Evolutionary conservation across 2,113 vertebrate genomes (phyloP).

Genomic region (Aegithalos caudatus): DNA sequence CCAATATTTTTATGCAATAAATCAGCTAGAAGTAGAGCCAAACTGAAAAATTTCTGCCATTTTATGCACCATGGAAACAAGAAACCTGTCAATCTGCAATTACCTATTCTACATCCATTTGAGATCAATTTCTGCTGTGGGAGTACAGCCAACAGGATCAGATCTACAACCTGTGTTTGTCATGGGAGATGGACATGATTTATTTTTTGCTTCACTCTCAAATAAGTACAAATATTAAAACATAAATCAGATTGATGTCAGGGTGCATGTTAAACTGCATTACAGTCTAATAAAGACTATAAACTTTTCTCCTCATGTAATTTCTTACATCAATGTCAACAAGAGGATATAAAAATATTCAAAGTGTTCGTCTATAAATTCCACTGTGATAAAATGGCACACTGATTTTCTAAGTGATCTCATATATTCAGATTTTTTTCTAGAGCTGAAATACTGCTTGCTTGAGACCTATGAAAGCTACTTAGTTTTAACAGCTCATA

Average conservation of each 20-base stretch:
- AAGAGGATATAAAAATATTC: conserved; percentile 11
- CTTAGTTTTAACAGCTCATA: background rate
- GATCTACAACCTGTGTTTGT: background rate
- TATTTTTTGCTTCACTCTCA: background rate
- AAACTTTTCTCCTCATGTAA: background rate
- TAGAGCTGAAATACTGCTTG: background rate
- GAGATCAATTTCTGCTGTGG: background rate
- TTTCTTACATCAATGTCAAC: background rate
- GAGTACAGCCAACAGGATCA: background rate
- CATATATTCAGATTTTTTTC: background rate
- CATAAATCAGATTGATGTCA: background rate
- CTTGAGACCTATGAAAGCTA: background rate
- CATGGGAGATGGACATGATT: background rate
- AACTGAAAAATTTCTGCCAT: conserved; percentile 31
- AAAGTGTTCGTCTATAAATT: background rate
- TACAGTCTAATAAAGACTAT: conserved; percentile 10
- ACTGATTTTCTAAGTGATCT: background rate
- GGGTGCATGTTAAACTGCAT: background rate
- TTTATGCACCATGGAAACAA: conserved; percentile 40
- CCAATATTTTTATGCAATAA: conserved; percentile 31
- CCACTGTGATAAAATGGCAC: background rate
- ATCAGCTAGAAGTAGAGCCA: conserved; percentile 14
- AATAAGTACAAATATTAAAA: conserved; percentile 11
- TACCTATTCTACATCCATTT: conserved; percentile 3
- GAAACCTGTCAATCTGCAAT: conserved; percentile 17